A percentile compares a stretch with the other conserved stretches of the same genome.
Conservation (phyloP, 2,888 invertebrate genomes). For the Meta bourneti region DNA sequence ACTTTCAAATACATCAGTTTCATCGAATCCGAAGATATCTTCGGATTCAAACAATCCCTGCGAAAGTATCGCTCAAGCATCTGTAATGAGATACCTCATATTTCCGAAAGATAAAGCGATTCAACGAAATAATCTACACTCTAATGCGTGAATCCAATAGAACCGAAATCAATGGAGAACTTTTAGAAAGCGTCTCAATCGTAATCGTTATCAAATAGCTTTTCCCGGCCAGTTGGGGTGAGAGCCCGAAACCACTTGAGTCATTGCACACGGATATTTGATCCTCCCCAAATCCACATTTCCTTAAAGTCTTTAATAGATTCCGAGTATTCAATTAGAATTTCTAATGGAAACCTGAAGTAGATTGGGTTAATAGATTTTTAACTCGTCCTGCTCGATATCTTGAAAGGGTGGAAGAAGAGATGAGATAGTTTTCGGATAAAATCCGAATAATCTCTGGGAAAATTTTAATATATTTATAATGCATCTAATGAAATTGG, state of each 20-base stretch:
- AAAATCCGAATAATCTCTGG: conserved; percentile 16
- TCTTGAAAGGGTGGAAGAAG: conserved; percentile 28
- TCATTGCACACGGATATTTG: conserved; percentile 11
- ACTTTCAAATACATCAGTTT: neutral
- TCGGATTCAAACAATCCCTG: neutral
- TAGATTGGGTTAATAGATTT: conserved; percentile 50
- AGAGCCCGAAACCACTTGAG: conserved; percentile 13
- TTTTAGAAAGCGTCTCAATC: neutral
- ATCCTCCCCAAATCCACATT: conserved; percentile 8
- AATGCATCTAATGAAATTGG: conserved; percentile 40
- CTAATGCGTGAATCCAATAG: neutral
- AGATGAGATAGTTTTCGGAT: conserved; percentile 13
- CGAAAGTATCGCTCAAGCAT: neutral
- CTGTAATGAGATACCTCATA: neutral
- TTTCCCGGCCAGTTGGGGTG: neutral
- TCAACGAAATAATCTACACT: neutral
- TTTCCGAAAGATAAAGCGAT: neutral
- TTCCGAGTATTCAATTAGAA: conserved; percentile 47
- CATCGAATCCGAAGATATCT: neutral
- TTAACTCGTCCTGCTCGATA: conserved; percentile 14
- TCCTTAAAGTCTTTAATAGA: conserved; percentile 53
- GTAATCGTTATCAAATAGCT: conserved; percentile 13
- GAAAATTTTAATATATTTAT: conserved; percentile 54
- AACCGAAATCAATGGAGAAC: neutral
- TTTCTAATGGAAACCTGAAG: conserved; percentile 5